Evolutionary conservation across 2,888 invertebrate genomes (phyloP), one percentile per base, ranked within the genome.

Genomic region (Rhagonycha fulva): DNA sequence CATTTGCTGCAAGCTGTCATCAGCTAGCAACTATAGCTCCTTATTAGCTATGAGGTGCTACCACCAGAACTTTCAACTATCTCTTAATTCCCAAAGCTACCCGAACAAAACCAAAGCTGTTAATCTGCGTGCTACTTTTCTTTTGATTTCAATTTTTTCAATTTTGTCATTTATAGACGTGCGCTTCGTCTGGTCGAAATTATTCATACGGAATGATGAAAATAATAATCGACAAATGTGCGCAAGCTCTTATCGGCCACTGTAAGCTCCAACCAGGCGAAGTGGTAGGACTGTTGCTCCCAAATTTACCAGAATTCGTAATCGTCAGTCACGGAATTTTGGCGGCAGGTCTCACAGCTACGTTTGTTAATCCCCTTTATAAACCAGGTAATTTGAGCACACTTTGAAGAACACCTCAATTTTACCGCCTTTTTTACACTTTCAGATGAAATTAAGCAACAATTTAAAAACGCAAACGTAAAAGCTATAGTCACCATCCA

Each of bases 291-390:
- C 86, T 94, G 23, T 89, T 94, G 47, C 86, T 94, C 79, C 94
- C 93, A 7, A 94, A 94, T 85, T 89, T 93, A 71, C 94, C 94
- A 0, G 94, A 94, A 87, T 94, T 91, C 83, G 88, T 90, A 10
- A 89, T 93, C 24, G 88, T 91, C n/a, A 91, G 92, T 68, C 91
- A 92, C 81, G 93, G 93, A 3, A 92, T 93, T 63, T 88, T 93
- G 84, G 89, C 89, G 78, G 93, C 93, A 1, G 93, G 93, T 0
- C 86, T 93, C 1, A 89, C 90, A 2, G 92, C 92, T 12, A 93
- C 93, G 0, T 93, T 93, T 82, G 93, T 92, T 3, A 94, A 93
- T 84, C 93, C 93, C 0, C 86, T 93, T 61, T 93, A 93, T 84
- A 94, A 93, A 11, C 89, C 91, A 84, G 92, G 93, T 92, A 86